These are phyloP conservation scores for Poecile atricapillus DNA, from an alignment of 2,113 vertebrate species.

Conservation along the genomic window DNA sequence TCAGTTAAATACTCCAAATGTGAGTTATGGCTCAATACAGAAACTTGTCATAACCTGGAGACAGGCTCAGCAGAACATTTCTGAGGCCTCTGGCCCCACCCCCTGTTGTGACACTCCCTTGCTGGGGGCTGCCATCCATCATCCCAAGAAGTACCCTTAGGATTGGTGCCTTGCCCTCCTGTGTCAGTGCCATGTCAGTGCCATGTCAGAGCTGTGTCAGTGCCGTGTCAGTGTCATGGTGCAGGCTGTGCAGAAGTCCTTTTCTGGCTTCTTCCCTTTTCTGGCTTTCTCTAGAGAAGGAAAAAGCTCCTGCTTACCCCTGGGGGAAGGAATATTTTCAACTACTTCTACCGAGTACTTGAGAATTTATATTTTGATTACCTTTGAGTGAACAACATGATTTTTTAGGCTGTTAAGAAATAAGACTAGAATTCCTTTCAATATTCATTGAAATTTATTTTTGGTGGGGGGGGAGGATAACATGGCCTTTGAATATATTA, in stretches of 20 bases:
- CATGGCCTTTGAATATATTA: neutral
- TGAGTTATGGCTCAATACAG: neutral
- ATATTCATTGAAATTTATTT: neutral
- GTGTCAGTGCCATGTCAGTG: neutral
- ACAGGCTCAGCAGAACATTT: neutral
- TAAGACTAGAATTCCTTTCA: neutral
- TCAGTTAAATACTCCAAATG: neutral
- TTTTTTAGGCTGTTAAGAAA: neutral
- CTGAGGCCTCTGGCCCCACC: neutral
- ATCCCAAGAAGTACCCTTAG: neutral
- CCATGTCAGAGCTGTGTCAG: too few relatives aligned
- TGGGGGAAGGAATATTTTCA: neutral
- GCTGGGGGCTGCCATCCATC: neutral
- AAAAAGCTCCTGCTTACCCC: neutral
- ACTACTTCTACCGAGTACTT: neutral
- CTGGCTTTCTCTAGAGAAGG: neutral
- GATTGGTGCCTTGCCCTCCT: neutral
- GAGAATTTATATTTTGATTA: neutral
- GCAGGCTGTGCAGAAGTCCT: too few relatives aligned
- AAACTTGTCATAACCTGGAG: neutral
- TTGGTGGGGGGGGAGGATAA: fast-evolving
- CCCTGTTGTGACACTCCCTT: fast-evolving
- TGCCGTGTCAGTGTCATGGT: too few relatives aligned
- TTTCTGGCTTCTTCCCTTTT: neutral
- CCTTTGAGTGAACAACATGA: neutral